Base-by-base conservation (phyloP, 92 coral and sea anemone species). In the Epizoanthus ramosus region DNA sequence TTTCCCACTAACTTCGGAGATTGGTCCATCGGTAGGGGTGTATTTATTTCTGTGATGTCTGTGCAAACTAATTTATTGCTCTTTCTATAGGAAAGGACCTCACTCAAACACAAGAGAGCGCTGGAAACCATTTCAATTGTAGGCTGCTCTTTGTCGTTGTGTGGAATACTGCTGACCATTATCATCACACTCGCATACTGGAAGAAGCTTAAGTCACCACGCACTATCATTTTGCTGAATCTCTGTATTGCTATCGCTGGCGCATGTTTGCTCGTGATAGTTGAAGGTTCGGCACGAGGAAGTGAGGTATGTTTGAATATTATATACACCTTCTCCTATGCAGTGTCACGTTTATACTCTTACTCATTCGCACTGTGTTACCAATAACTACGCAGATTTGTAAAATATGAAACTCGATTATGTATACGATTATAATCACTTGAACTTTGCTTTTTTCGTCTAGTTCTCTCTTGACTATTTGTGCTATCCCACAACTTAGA, bases 181-280 rank as follows among this genome's bases (percentile, higher is more conserved):
- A 64, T 86, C 31, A 77, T 89, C 60, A 81, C 71, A 71, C 60
- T 64, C 12, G 28, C 28, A 18, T 91, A 85, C 71, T 91, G 94
- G 94, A 91, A 63, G 69, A 90, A 83, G 63, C 69, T 91, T 33
- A 90, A 87, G 31, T 91, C 94, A 23, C 94, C 88, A 1, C 88
- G 92, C 22, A 72, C 94, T 5, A 74, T 82, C 12, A 91, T 91
- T n/a, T 84, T 91, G 31, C 54, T 86, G 16, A 88, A 90, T 79
- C 83, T 91, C n/a, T 91, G 94, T 56, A 80, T 88, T 56, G 92
- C 94, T 17, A 88, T 91, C 64, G 90, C 88, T 5, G n/a, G 41
- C 2, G 61, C 69, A 69, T 60, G 82, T 45, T 23, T 77, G 16
- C 57, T 77, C 35, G 33, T 77, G 13, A 77, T 77, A 19, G 19